Conservation (phyloP, 2,888 invertebrate species). For the Ctenicera cuprea region DNA sequence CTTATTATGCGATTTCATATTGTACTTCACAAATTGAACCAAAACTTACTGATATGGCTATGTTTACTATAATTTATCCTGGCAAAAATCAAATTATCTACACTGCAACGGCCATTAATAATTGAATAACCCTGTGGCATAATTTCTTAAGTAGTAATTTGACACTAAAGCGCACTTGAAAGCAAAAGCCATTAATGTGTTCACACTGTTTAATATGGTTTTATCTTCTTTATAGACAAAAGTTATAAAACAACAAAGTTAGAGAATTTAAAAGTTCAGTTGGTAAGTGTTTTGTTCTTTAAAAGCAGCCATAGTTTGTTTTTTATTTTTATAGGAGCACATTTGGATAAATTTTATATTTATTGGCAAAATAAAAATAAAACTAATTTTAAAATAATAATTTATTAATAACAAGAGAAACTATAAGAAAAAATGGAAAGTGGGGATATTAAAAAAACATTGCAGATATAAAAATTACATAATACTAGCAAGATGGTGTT, state of each 20-base stretch:
- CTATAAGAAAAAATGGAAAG: no score
- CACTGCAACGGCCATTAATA: constrained; percentile 8
- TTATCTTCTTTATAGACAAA: constrained; percentile 16
- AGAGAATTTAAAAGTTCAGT: background rate
- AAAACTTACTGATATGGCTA: constrained; percentile 43
- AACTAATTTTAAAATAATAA: no score
- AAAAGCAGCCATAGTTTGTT: background rate
- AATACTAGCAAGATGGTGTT: no score
- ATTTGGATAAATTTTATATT: no score
- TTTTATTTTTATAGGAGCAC: background rate
- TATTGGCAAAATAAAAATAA: no score
- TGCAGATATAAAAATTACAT: no score
- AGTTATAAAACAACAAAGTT: background rate
- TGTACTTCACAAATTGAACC: constrained; percentile 27
- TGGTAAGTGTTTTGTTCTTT: background rate
- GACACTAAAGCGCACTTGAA: constrained; percentile 46
- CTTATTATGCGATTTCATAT: constrained; percentile 6
- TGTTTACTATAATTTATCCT: constrained; percentile 23
- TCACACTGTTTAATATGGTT: constrained; percentile 21
- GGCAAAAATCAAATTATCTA: background rate
- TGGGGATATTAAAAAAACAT: no score
- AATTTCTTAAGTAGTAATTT: constrained; percentile 31
- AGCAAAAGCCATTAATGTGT: constrained; percentile 38
- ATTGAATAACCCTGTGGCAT: constrained; percentile 21
- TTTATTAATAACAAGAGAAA: no score